These are phyloP conservation scores for Scaptomyza pallida DNA, from an alignment of 1,140 invertebrate species.

Conservation along the genomic window DNA sequence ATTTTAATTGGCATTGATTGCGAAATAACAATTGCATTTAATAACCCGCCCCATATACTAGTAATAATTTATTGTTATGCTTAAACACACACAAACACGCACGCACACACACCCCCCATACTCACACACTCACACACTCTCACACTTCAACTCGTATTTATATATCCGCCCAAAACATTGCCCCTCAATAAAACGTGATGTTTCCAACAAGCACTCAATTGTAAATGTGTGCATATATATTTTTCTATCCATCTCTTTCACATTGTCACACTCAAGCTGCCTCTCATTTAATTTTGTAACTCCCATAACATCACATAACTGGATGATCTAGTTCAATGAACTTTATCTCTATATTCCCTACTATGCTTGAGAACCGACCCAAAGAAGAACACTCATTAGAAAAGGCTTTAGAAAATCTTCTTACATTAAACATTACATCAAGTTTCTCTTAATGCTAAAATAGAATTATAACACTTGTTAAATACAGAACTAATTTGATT, in stretches of 20 bases:
- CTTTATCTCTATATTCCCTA: no score
- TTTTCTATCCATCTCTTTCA: constrained; percentile 52
- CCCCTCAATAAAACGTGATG: not conserved
- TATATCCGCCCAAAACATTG: constrained; percentile 3
- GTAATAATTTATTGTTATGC: not conserved
- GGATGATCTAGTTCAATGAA: no score
- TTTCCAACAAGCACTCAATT: constrained; percentile 16
- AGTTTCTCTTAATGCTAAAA: no score
- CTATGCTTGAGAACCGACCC: no score
- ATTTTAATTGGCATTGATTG: constrained; percentile 67
- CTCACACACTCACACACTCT: constrained; percentile 20
- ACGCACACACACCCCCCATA: constrained; percentile 15
- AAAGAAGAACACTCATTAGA: no score
- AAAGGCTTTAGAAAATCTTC: no score
- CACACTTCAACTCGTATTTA: not conserved
- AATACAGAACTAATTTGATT: not conserved
- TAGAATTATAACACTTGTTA: not conserved
- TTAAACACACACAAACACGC: constrained; percentile 17
- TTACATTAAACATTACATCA: no score
- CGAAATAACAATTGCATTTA: constrained; percentile 79
- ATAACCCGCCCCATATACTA: constrained; percentile 50
- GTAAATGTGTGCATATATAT: constrained; percentile 71
- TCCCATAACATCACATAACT: no score
- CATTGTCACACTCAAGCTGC: not conserved
- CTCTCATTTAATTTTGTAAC: not conserved